Base-by-base conservation (phyloP, 2,888 invertebrate species). In the Cyaniris semiargus region DNA sequence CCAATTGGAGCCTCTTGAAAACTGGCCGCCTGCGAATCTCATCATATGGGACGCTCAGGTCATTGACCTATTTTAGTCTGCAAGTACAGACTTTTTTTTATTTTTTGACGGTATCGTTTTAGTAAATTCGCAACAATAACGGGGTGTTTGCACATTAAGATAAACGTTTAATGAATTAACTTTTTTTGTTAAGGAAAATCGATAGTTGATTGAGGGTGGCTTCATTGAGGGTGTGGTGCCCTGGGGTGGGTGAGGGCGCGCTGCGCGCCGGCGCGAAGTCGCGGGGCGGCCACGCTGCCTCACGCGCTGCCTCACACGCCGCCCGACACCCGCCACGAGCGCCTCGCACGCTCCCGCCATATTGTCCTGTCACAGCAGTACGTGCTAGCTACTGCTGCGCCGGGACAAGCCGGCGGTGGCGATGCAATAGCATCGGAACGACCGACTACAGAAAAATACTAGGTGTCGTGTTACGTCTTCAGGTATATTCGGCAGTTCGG, bases 311-410 rank as follows among this genome's bases (percentile, higher is more conserved):
- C 88, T 93, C 94, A 94, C 94, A 95, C 93, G 93, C 92, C 90
- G 89, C 86, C 90, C 89, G 92, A 89, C 93, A 85, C 88, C 91
- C 92, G 90, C 83, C 86, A 83, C 82, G 83, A 80, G 81, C 84
- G 83, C 86, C 82, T 81, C 85, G 90, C 92, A 90, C 94, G 94
- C 91, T 92, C 95, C 95, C 96, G 95, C 96, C 96, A 98, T 98
- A 98, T 98, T 98, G 98, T 98, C 98, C 97, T 97, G 98, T 98
- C 98, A 98, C 98, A 98, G 98, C 98, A 98, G 98, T 98, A 98
- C 96, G 96, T 95, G 79, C 83, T 92, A 88, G 90, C 95, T 98
- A 98, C 98, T 98, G 98, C 97, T 98, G 97, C 96, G 96, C 95
- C 97, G 96, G 97, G 98, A 97, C 98, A 98, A 97, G 85, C 86